Evolutionary conservation across 2,797 vertebrate species (phyloP).

Genomic region (Hoplostethus mediterraneus): DNA sequence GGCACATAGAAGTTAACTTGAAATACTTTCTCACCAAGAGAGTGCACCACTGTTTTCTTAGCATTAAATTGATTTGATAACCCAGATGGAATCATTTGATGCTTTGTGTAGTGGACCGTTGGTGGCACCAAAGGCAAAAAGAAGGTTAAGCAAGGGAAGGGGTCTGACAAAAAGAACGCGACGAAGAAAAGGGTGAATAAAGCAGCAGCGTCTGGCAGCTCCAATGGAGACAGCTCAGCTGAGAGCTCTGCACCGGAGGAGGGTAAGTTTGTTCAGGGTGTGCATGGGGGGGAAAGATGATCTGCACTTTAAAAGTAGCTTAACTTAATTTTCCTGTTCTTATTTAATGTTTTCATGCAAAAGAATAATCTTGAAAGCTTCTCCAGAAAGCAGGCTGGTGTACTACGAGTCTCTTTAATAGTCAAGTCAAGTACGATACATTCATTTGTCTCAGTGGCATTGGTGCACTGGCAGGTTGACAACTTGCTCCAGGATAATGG

Average conservation of each 20-base stretch:
- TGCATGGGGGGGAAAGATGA: neutral
- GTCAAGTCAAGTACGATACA: neutral
- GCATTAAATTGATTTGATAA: neutral
- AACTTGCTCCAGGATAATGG: neutral
- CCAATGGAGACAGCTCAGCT: slow-evolving; percentile 94
- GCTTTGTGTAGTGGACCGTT: slow-evolving; percentile 92
- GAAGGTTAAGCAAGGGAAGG: slow-evolving; percentile 93
- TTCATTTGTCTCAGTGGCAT: neutral
- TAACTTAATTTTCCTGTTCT: neutral
- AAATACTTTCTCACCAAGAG: neutral
- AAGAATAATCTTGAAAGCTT: neutral
- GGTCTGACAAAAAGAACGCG: slow-evolving; percentile 91
- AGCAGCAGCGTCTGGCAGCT: slow-evolving; percentile 95
- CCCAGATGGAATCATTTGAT: neutral
- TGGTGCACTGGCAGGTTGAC: neutral
- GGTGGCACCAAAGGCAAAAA: slow-evolving; percentile 98
- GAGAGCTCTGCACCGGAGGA: slow-evolving; percentile 98
- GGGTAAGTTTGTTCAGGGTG: slow-evolving; percentile 81
- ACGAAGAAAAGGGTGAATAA: slow-evolving; percentile 93
- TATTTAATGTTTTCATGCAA: neutral
- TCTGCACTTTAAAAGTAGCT: neutral
- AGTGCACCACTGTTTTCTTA: neutral
- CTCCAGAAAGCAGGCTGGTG: neutral
- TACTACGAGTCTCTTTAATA: neutral
- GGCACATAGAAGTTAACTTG: neutral